Evolutionary conservation across 2,797 vertebrate species (phyloP).

Genomic region (Zenarchopterus dispar): DNA sequence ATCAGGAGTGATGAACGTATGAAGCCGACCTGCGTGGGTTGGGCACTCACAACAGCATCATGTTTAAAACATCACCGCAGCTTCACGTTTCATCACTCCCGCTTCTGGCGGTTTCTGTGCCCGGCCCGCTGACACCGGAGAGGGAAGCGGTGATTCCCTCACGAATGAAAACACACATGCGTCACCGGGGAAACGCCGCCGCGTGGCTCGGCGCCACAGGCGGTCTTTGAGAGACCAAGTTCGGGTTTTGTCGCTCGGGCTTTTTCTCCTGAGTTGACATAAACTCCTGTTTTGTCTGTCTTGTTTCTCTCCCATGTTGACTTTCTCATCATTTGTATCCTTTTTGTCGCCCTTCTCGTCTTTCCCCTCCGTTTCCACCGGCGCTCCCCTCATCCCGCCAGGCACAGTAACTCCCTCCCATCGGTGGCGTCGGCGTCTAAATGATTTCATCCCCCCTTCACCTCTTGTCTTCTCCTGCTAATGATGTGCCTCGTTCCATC

Average conservation of each 20-base stretch:
- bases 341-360: slow-evolving; percentile 29
- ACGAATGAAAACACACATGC: slow-evolving; percentile 7
- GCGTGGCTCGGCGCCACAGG: slow-evolving; percentile 1
- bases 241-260: slow-evolving; percentile 7
- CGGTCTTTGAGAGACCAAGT: slow-evolving; percentile 11
- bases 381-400: slow-evolving; percentile 42
- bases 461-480: slow-evolving; percentile 68
- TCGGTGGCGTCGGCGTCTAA: slow-evolving; percentile 62
- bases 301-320: slow-evolving; percentile 36
- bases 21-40: neutral
- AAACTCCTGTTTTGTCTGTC: slow-evolving; percentile 11
- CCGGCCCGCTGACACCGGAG: neutral
- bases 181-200: slow-evolving; percentile 31
- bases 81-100: slow-evolving; percentile 22
- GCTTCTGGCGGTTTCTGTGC: slow-evolving; percentile 27
- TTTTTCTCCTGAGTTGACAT: slow-evolving; percentile 1
- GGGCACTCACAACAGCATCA: neutral
- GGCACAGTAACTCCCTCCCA: slow-evolving; percentile 70
- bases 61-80: no score
- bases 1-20: slow-evolving; percentile 5
- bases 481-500: slow-evolving; percentile 72
- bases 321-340: slow-evolving; percentile 40
- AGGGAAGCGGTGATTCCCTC: slow-evolving; percentile 15
- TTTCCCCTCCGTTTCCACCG: slow-evolving; percentile 16
- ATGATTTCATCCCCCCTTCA: slow-evolving; percentile 71